These are phyloP conservation scores for Vanessa atalanta DNA, from an alignment of 1,140 invertebrate genomes.

Conservation along the genomic window DNA sequence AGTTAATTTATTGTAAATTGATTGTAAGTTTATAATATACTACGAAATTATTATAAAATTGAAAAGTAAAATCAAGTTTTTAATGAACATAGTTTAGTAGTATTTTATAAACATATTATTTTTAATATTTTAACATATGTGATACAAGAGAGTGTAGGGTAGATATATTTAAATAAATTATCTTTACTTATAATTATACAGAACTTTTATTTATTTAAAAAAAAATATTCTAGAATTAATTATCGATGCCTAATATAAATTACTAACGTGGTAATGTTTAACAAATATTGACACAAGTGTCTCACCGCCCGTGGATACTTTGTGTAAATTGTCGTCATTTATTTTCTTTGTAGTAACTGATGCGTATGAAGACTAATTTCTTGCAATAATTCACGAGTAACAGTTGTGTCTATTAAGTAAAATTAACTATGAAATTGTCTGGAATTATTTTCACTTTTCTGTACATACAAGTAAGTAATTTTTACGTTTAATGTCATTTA, in stretches of 20 bases:
- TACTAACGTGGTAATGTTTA: constrained; percentile 3
- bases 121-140: constrained; percentile 39
- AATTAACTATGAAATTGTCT: constrained; percentile 26
- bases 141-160: constrained; percentile 41
- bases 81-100: background rate
- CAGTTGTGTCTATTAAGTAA: constrained; percentile 7
- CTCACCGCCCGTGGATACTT: background rate
- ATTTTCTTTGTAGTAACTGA: constrained; percentile 14
- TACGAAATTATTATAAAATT: background rate
- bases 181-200: constrained; percentile 22
- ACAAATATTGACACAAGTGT: constrained; percentile 29
- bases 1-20: background rate
- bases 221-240: constrained; percentile 11
- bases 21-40: background rate
- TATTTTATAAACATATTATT: constrained; percentile 9
- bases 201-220: constrained; percentile 31
- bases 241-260: background rate
- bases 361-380: constrained; percentile 7
- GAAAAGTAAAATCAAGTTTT: background rate
- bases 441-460: constrained; percentile 40
- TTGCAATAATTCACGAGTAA: constrained; percentile 9
- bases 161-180: constrained; percentile 37
- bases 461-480: constrained; percentile 43
- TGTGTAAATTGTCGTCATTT: constrained; percentile 23
- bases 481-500: background rate